These are phyloP conservation scores for Mythimna vitellina DNA, from an alignment of 2,888 invertebrate species.

Conservation along the genomic window DNA sequence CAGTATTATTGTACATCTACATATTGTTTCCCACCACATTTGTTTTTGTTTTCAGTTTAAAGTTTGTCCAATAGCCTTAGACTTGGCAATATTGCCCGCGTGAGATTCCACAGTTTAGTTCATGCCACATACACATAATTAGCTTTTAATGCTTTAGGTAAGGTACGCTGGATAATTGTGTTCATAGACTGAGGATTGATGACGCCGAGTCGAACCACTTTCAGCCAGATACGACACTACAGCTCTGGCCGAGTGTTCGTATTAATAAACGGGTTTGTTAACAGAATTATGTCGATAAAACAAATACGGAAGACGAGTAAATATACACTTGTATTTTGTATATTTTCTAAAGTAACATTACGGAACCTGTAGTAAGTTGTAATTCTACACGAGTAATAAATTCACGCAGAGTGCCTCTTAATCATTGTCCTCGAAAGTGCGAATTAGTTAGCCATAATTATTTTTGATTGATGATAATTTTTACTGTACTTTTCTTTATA, in stretches of 20 bases:
- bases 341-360: conserved; percentile 79
- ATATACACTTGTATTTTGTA: conserved; percentile 80
- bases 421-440: conserved; percentile 85
- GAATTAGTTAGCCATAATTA: conserved; percentile 87
- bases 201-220: conserved; percentile 61
- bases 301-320: conserved; percentile 57
- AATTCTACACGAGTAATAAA: conserved; percentile 81
- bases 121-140: conserved; percentile 89
- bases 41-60: conserved; percentile 54
- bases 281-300: conserved; percentile 63
- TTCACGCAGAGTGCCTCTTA: conserved; percentile 90
- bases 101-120: conserved; percentile 84
- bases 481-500: conserved; percentile 80
- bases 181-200: conserved; percentile 87
- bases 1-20: conserved; percentile 62
- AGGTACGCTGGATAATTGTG: conserved; percentile 90
- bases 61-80: conserved; percentile 45
- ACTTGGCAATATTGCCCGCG: conserved; percentile 76
- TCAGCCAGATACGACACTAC: conserved; percentile 57
- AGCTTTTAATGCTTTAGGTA: conserved; percentile 90
- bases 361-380: conserved; percentile 79
- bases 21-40: conserved; percentile 46
- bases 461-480: conserved; percentile 83
- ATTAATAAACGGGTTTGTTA: conserved; percentile 61
- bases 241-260: conserved; percentile 63